Evolutionary conservation across 1,140 invertebrate genomes (phyloP).

Genomic region (Hypsibius dujardini): DNA sequence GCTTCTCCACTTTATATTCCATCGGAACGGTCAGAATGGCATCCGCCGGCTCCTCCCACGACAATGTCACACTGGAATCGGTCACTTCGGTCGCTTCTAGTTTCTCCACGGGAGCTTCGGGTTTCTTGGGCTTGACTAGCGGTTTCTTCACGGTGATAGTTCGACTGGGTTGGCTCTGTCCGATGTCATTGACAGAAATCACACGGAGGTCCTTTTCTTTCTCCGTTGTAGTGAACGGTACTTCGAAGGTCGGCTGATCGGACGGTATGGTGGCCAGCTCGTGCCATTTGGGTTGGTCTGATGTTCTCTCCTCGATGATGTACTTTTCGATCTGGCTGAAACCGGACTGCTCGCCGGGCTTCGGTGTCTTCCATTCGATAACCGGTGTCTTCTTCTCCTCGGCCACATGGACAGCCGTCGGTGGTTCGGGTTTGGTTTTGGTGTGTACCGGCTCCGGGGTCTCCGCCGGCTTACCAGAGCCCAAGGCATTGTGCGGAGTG

Average conservation of each 20-base stretch:
- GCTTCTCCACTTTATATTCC: slow-evolving; percentile 5
- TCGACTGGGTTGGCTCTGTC: slow-evolving; percentile 56
- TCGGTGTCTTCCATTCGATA: slow-evolving; percentile 6
- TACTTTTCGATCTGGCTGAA: background rate
- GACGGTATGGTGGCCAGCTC: background rate
- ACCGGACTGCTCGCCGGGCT: background rate
- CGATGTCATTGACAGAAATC: slow-evolving; percentile 81
- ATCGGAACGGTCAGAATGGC: background rate
- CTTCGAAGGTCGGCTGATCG: background rate
- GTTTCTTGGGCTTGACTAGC: background rate
- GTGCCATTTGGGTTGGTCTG: background rate
- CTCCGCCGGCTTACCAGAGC: background rate
- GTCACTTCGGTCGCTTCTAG: slow-evolving; percentile 2
- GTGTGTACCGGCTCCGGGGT: slow-evolving; percentile 6
- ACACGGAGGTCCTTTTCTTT: slow-evolving; percentile 76
- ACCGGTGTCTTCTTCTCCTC: background rate
- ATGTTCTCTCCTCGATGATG: background rate
- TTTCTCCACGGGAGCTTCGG: background rate
- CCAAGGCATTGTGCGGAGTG: background rate
- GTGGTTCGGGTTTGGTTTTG: background rate
- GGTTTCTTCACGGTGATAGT: background rate
- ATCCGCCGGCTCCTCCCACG: slow-evolving; percentile 7
- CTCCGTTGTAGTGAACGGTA: slow-evolving; percentile 45
- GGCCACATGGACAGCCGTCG: background rate
- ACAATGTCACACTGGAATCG: background rate